A percentile compares a stretch with the other conserved stretches of the same genome.
Evolutionary conservation across 2,113 vertebrate genomes (phyloP).

Genomic region (Pycnonotus jocosus): DNA sequence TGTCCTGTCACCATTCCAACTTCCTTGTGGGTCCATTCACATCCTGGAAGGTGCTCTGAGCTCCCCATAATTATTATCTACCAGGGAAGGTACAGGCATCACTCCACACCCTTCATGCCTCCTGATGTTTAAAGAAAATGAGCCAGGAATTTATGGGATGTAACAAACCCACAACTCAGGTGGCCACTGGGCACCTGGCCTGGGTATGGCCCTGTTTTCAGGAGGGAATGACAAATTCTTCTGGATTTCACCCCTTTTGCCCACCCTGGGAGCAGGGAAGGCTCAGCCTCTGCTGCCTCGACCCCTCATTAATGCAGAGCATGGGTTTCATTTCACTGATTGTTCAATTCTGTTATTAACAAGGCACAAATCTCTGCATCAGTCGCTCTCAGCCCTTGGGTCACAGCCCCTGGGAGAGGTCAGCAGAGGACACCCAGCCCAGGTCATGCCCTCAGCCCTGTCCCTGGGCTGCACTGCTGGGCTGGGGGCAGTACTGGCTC

Average conservation of each 20-base stretch:
- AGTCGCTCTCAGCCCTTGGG: background rate
- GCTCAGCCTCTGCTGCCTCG: rapidly evolving
- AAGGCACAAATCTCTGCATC: slow-evolving; percentile 27
- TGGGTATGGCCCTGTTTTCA: background rate
- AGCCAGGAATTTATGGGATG: background rate
- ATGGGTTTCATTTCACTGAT: slow-evolving; percentile 49
- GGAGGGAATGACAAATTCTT: background rate
- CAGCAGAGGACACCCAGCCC: background rate
- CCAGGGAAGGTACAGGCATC: background rate
- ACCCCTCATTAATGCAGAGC: slow-evolving; percentile 9
- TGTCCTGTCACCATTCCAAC: background rate
- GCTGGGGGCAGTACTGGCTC: background rate
- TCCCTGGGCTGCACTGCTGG: background rate
- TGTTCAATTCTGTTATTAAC: slow-evolving; percentile 46
- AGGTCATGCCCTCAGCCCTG: background rate
- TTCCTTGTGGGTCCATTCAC: background rate
- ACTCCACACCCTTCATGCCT: rapidly evolving
- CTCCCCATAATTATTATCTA: background rate
- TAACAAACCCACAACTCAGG: background rate
- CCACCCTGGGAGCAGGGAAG: background rate
- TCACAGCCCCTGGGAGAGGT: slow-evolving; percentile 12
- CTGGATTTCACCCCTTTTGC: background rate
- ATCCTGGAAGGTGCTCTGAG: background rate
- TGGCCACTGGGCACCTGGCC: background rate
- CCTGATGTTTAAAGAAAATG: background rate